phyloP scores from a whole-genome alignment of 2,113 vertebrate species.

The Gallinago media region DNA sequence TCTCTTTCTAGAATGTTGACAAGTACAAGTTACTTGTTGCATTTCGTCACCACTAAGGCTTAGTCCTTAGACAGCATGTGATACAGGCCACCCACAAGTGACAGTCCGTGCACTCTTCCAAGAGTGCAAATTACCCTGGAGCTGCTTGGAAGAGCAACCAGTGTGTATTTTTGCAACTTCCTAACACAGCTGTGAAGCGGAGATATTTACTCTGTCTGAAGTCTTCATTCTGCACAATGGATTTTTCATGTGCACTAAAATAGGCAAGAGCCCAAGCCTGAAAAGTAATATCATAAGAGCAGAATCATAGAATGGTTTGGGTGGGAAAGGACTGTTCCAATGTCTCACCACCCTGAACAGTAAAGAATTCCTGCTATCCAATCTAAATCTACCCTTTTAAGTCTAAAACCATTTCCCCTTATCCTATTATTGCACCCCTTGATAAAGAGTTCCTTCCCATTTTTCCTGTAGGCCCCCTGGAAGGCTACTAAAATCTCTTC shows the following conservation, averaged over 20 bases:
- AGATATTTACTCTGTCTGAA: not conserved
- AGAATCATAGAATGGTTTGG: not conserved
- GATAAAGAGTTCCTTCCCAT: not conserved
- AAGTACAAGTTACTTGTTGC: not conserved
- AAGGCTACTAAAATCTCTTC: not conserved
- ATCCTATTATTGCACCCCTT: not conserved
- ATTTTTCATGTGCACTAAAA: not conserved
- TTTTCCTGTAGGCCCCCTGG: not conserved
- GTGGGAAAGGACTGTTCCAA: not conserved
- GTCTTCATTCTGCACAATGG: not conserved
- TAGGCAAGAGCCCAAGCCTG: rapidly evolving
- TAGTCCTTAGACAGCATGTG: not conserved
- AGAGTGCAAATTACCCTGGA: not conserved
- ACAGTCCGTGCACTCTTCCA: not conserved
- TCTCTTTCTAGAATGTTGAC: not conserved
- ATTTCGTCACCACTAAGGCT: not conserved
- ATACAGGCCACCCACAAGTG: not conserved
- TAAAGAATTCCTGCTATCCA: not conserved
- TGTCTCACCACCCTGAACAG: not conserved
- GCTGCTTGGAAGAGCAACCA: not conserved
- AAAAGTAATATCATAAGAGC: not conserved
- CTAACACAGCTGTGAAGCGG: not conserved
- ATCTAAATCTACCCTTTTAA: not conserved
- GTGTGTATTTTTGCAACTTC: not conserved
- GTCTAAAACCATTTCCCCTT: not conserved